Conservation (phyloP, 2,797 vertebrate species). For the Holocentrus rufus region DNA sequence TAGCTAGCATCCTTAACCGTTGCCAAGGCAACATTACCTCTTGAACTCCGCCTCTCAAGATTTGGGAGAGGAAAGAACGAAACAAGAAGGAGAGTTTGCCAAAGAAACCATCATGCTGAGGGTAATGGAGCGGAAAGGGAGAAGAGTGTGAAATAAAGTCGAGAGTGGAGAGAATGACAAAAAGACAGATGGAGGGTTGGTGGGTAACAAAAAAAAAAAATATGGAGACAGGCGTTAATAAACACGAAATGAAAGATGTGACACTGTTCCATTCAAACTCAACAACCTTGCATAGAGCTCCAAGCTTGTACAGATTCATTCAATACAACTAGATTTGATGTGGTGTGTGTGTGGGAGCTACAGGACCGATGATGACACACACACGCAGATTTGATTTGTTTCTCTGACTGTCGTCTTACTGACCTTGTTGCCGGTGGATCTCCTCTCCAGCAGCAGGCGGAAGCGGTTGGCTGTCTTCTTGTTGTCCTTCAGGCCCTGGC, state of each 20-base stretch:
- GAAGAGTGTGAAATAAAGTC: conserved; percentile 40
- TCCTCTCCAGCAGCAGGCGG: conserved; percentile 91
- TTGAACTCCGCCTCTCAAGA: conserved; percentile 77
- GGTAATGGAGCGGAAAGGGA: conserved; percentile 67
- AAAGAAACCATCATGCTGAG: conserved; percentile 86
- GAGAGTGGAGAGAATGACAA: conserved; percentile 30
- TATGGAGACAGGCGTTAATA: conserved; percentile 41
- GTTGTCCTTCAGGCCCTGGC: conserved; percentile 98
- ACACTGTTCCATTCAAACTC: conserved; percentile 4
- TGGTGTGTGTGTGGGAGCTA: not conserved
- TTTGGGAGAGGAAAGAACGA: conserved; percentile 85
- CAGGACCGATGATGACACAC: not conserved
- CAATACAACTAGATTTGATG: not conserved
- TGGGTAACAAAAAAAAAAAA: conserved; percentile 31
- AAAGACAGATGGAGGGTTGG: conserved; percentile 60
- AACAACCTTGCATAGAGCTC: conserved; percentile 8
- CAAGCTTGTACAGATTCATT: conserved; percentile 18
- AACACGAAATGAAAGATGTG: conserved; percentile 42
- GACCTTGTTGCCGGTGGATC: conserved; percentile 85
- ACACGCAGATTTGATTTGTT: not conserved
- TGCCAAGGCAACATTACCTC: conserved; percentile 86
- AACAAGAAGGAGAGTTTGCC: conserved; percentile 88
- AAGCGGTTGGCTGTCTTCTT: conserved; percentile 93
- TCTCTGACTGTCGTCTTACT: conserved; percentile 25
- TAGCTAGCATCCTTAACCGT: conserved; percentile 57